These are phyloP conservation scores for Caenorhabditis tropicalis DNA, from an alignment of 1,140 invertebrate species.

Conservation along the genomic window DNA sequence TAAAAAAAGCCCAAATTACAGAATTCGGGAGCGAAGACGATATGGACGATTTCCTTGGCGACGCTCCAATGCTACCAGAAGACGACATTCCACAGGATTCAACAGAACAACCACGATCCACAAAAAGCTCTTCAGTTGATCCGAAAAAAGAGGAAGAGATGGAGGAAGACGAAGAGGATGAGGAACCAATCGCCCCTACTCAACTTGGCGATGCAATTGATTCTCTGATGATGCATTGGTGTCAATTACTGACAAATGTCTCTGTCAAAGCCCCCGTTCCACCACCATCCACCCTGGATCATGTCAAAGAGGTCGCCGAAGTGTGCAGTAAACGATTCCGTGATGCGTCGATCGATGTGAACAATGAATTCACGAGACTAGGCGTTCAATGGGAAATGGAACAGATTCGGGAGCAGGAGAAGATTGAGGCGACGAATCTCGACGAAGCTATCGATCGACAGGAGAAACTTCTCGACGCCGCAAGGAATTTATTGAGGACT, in stretches of 20 bases:
- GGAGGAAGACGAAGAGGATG: conserved; percentile 22
- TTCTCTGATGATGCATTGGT: conserved; percentile 17
- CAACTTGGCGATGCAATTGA: not conserved
- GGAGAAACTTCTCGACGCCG: not conserved
- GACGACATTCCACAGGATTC: no score
- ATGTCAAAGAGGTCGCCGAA: conserved; percentile 21
- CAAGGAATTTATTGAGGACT: not conserved
- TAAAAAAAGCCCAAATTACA: no score
- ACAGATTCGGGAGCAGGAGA: not conserved
- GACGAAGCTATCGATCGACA: conserved; percentile 14
- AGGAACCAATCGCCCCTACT: not conserved
- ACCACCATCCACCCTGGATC: conserved; percentile 16
- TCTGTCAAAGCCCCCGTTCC: conserved; percentile 12
- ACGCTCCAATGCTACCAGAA: no score
- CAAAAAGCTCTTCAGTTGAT: no score
- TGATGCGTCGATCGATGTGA: not conserved
- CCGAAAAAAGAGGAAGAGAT: no score
- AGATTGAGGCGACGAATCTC: not conserved
- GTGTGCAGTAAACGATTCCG: conserved; percentile 33
- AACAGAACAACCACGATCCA: not conserved
- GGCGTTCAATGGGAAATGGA: conserved; percentile 35
- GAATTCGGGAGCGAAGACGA: no score
- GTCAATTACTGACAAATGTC: conserved; percentile 26
- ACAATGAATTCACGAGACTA: conserved; percentile 11
- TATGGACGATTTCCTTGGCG: no score